These are phyloP conservation scores for Fistularia commersonii DNA, from an alignment of 2,797 vertebrate species.

Conservation along the genomic window DNA sequence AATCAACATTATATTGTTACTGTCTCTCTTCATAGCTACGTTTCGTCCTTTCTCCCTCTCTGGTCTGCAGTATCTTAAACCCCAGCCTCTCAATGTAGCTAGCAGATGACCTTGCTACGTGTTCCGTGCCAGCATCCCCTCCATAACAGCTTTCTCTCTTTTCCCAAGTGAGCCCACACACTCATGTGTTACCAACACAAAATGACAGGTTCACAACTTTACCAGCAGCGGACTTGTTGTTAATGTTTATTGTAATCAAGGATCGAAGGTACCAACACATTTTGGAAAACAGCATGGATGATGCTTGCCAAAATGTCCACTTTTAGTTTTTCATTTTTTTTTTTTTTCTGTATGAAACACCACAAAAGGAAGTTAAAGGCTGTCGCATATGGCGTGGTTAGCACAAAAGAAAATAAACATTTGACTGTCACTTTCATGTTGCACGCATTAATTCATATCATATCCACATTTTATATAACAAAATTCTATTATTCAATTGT, in stretches of 20 bases:
- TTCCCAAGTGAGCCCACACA: slow-evolving; percentile 22
- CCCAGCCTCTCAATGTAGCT: slow-evolving; percentile 21
- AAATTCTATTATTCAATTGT: too few relatives aligned
- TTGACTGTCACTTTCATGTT: too few relatives aligned
- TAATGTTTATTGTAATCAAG: slow-evolving; percentile 31
- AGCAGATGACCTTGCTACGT: slow-evolving; percentile 37
- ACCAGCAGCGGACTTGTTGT: neutral
- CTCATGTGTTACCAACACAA: slow-evolving; percentile 29
- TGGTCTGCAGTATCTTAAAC: slow-evolving; percentile 10
- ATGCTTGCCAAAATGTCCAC: slow-evolving; percentile 5
- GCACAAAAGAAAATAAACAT: too few relatives aligned
- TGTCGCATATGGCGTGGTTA: too few relatives aligned
- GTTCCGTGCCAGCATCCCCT: slow-evolving; percentile 22
- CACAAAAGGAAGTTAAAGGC: too few relatives aligned
- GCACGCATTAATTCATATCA: too few relatives aligned
- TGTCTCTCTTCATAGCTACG: neutral
- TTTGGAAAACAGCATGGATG: slow-evolving; percentile 31
- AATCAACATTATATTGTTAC: neutral
- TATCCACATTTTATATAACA: too few relatives aligned
- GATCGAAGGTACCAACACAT: slow-evolving; percentile 9
- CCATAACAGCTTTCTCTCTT: slow-evolving; percentile 18
- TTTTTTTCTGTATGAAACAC: neutral
- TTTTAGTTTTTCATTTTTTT: too few relatives aligned
- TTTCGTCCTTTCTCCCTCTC: slow-evolving; percentile 2
- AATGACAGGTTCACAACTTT: slow-evolving; percentile 18